phyloP scores from a whole-genome alignment of 2,113 vertebrate genomes.

The Saguinus imperator region DNA sequence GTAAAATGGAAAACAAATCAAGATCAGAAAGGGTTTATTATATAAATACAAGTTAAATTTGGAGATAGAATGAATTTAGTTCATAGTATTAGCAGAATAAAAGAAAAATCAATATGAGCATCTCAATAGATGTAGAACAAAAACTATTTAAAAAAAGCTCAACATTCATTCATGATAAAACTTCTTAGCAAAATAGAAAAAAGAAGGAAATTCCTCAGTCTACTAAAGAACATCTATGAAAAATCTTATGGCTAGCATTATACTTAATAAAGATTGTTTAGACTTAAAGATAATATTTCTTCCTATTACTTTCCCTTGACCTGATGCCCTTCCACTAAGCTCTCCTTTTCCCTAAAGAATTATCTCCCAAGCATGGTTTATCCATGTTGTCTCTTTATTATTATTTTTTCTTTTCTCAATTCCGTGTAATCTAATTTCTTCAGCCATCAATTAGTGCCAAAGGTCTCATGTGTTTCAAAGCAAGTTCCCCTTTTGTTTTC shows the following conservation, averaged over 20 bases:
- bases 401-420: not conserved
- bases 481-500: not conserved
- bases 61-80: not conserved
- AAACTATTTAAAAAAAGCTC: not conserved
- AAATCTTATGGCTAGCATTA: not conserved
- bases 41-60: not conserved
- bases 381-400: not conserved
- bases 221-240: not conserved
- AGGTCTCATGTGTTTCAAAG: not conserved
- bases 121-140: not conserved
- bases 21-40: not conserved
- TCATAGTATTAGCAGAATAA: not conserved
- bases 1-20: not conserved
- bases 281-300: not conserved
- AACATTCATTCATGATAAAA: not conserved
- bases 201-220: not conserved
- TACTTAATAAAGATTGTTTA: not conserved
- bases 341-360: not conserved
- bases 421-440: not conserved
- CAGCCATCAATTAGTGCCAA: not conserved
- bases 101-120: not conserved
- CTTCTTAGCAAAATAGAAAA: not conserved
- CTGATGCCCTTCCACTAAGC: not conserved
- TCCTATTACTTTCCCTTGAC: not conserved
- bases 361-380: not conserved